Evolutionary conservation across 2,797 vertebrate species (phyloP), one percentile per base, ranked within the genome.

Genomic region (Crypturellus tataupa): DNA sequence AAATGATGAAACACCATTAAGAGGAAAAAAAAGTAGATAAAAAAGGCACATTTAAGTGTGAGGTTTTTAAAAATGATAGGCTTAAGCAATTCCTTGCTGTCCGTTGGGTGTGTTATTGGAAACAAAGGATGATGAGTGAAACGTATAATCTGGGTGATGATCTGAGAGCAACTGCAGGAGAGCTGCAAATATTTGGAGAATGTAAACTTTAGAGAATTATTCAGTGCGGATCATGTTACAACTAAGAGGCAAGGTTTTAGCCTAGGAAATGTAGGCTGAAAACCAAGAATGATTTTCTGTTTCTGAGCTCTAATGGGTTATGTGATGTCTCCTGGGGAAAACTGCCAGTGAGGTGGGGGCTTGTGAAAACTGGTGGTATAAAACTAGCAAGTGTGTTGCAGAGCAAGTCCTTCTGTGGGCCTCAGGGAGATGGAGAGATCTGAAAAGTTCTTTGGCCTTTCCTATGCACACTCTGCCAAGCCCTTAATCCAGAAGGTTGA

Each of bases 61-160:
- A 56, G 18, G 24, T 31, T 35, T 78, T 15, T 18, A 67, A 12
- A 81, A 85, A 42, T 0, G 3, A 44, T 21, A 64, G 56, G 23
- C n/a, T 64, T 58, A 69, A 23, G 17, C 17, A 68, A 47, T 68
- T 68, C 21, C 31, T 33, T 68, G 21, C 31, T 25, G 64, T 33
- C 58, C 79, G 33, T 21, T 33, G 55, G 10, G 5, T 60, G 12
- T 19, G 29, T 25, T 10, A 62, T 2, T 37, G 70, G 10, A 60
- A 77, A 31, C 7, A n/a, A 12, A 63, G 16, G 9, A 19, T 24
- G 2, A 1, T 6, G 20, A 42, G 47, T 58, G 13, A 23, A 39
- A 29, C 0, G 0, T 12, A 6, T 33, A 53, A 8, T 49, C 31
- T 46, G 63, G 53, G 58, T 10, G 12, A 25, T 18, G 4, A 23